Base-by-base conservation (phyloP, 2,888 invertebrate genomes). In the Eristalinus sepulchralis region DNA sequence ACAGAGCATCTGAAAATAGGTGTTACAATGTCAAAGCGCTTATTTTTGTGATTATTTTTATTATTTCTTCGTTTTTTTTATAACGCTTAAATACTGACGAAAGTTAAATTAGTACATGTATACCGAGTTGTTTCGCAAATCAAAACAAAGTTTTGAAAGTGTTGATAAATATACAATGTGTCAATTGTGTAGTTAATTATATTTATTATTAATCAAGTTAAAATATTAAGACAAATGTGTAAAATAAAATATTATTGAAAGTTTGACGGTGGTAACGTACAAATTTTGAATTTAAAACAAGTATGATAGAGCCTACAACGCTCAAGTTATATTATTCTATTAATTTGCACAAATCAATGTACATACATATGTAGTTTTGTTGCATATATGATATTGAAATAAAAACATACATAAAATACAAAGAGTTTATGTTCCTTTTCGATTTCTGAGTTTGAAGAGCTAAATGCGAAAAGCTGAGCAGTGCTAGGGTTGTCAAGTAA, bases 161-260 rank as follows among this genome's bases (percentile, higher is more conserved):
- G 53, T 57, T 62, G 39, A 53, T 20, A 47, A 64, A 62, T 31
- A 39, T 57, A 72, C 34, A 77, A 86, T 70, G 82, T 36, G 86
- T 83, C 86, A 86, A 86, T 86, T 86, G 68, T 83, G 82, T 86
- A 86, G 86, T 34, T 78, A 55, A 75, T 71, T 82, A 70, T 82
- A 85, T 72, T 78, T 85, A 82, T 82, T 86, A 20, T 57, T 67
- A 57, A 55, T 17, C 17, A 34, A 17, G 3, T 9, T n/a, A 64
- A 64, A 57, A 27, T 13, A 60, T 67, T 60, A 47, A 70, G 13
- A 68, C 55, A 34, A 47, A 77, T 34, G 62, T 72, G 31, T 22
- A 13, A 17, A 33, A 31, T 72, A 39, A 24, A 34, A 71, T 66
- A 60, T 62, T 60, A 55, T 64, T 64, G 9, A 59, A 81, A 68